These are phyloP conservation scores for Patagioenas fasciata DNA, from an alignment of 2,113 vertebrate species.

Conservation along the genomic window DNA sequence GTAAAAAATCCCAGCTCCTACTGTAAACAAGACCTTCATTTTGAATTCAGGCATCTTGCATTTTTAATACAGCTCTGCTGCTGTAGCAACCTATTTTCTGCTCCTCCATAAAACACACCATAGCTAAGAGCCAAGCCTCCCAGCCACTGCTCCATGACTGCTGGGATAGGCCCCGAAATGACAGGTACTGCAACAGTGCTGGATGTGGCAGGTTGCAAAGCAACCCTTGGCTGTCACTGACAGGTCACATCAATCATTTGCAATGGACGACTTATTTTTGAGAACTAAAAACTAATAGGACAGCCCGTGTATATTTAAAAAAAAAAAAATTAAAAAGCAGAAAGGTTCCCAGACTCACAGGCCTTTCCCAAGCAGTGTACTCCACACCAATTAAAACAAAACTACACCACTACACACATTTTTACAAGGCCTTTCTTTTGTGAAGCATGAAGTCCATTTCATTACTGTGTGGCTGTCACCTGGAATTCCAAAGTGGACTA, in stretches of 20 bases:
- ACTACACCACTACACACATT: neutral
- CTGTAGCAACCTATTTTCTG: neutral
- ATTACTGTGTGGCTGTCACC: neutral
- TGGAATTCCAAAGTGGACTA: neutral
- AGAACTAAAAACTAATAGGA: neutral
- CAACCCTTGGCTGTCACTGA: neutral
- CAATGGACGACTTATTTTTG: neutral
- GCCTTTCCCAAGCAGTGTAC: neutral
- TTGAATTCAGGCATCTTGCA: slow-evolving; percentile 37
- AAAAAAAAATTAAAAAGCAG: neutral
- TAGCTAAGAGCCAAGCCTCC: neutral
- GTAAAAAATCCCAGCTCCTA: slow-evolving; percentile 25
- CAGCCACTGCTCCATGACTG: neutral
- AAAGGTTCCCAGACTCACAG: neutral
- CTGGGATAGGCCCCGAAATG: neutral
- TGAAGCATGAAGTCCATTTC: neutral
- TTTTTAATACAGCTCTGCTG: neutral
- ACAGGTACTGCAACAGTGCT: neutral
- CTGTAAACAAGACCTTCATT: slow-evolving; percentile 58
- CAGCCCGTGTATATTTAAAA: neutral
- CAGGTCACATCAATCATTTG: neutral
- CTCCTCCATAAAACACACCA: neutral
- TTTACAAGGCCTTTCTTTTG: neutral
- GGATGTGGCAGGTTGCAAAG: neutral
- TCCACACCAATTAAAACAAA: neutral